These are phyloP conservation scores for Ondatra zibethicus DNA, from an alignment of 2,113 vertebrate species.

Conservation along the genomic window DNA sequence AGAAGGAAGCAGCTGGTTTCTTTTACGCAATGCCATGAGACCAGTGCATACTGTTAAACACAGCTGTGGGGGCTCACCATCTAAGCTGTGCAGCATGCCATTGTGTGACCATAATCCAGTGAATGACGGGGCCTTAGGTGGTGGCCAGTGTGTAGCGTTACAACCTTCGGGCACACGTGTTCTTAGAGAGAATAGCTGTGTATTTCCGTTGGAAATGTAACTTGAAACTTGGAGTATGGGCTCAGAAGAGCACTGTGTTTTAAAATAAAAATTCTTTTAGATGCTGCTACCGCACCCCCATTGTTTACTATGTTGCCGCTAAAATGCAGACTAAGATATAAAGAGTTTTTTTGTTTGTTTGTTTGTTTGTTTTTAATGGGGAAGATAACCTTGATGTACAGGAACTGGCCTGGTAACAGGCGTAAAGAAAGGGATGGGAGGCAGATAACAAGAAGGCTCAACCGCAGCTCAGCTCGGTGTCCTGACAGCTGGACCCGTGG, in stretches of 20 bases:
- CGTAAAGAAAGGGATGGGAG: not conserved
- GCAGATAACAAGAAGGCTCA: too few species aligned
- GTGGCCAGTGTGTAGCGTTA: not conserved
- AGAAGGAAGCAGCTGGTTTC: not conserved
- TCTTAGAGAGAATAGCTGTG: not conserved
- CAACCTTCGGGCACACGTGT: not conserved
- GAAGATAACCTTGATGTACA: not conserved
- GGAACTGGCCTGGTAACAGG: not conserved
- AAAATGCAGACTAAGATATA: slow-evolving; percentile 56
- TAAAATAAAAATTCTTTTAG: slow-evolving; percentile 17
- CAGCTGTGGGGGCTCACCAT: not conserved
- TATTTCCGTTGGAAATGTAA: not conserved
- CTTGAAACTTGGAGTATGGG: not conserved
- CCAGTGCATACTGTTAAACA: rapidly evolving
- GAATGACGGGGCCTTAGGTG: not conserved
- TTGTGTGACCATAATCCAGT: not conserved
- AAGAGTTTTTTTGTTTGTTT: not conserved
- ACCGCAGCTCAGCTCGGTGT: not conserved
- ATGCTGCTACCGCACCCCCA: too few species aligned
- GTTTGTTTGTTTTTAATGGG: slow-evolving; percentile 17
- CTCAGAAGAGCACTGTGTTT: slow-evolving; percentile 11
- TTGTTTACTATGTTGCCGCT: slow-evolving; percentile 20
- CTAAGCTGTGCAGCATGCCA: rapidly evolving
- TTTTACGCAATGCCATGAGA: not conserved
- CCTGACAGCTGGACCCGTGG: not conserved